Evolutionary conservation across 2,888 invertebrate genomes (phyloP).

Genomic region (Meiosimyza platycephala): DNA sequence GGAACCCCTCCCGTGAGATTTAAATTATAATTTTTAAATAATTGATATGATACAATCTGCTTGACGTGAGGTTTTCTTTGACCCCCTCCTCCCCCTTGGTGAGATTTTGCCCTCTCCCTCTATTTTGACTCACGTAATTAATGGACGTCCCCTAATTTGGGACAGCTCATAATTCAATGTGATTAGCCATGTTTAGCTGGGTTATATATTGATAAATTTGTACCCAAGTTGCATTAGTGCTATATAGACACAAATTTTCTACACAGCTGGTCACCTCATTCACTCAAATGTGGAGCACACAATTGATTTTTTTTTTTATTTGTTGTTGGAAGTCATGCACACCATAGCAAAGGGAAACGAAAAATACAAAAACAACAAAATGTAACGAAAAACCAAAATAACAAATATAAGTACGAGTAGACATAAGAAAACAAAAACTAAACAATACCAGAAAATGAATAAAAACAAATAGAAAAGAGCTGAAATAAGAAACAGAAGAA

Average conservation of each 20-base stretch:
- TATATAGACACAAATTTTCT: background rate
- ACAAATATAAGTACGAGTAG: no score
- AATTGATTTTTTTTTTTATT: background rate
- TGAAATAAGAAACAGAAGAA: background rate
- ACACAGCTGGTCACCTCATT: constrained; percentile 8
- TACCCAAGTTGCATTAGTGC: background rate
- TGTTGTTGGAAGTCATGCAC: constrained; percentile 13
- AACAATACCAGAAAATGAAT: constrained; percentile 25
- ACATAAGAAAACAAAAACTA: background rate
- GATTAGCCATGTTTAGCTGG: no score
- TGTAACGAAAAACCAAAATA: background rate
- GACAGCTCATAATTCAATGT: no score
- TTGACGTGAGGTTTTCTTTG: no score
- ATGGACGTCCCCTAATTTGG: no score
- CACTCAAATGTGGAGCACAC: constrained; percentile 20
- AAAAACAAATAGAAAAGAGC: constrained; percentile 8
- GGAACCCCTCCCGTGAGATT: no score
- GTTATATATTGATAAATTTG: background rate
- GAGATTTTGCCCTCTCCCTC: no score
- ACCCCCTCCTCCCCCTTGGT: no score
- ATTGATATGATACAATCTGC: no score
- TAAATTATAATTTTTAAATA: no score
- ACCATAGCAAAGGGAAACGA: constrained; percentile 12
- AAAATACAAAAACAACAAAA: constrained; percentile 4
- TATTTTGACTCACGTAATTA: no score